Conservation (phyloP, 2,113 vertebrate species). For the Glareola pratincola region DNA sequence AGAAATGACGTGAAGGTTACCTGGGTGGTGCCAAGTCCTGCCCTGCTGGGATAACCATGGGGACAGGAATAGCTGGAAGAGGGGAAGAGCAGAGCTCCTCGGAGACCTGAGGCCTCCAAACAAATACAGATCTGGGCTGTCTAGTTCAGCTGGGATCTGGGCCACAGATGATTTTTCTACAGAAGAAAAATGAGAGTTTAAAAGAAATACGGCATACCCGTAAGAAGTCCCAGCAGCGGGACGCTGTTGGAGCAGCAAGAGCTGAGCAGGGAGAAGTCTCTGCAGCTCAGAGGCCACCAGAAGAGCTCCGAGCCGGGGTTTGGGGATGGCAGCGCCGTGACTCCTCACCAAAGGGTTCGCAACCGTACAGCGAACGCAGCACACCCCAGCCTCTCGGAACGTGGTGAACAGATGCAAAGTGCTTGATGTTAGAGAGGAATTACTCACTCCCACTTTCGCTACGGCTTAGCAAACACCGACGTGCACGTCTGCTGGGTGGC, state of each 20-base stretch:
- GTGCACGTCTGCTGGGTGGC: neutral
- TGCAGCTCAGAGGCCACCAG: neutral
- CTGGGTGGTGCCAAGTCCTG: conserved; percentile 46
- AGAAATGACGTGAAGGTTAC: conserved; percentile 58
- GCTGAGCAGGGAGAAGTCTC: neutral
- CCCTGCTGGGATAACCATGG: conserved; percentile 44
- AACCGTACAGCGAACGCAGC: neutral
- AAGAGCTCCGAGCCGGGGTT: neutral
- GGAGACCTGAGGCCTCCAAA: neutral
- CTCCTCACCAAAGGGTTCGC: rapidly evolving
- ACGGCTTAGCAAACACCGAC: rapidly evolving
- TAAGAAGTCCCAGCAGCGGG: neutral
- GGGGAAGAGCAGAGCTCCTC: neutral
- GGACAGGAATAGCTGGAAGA: conserved; percentile 18
- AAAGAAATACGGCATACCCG: neutral
- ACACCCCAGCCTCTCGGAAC: neutral
- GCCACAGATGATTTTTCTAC: neutral
- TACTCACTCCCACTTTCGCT: neutral
- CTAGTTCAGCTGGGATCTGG: neutral
- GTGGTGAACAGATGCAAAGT: neutral
- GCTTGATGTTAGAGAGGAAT: neutral
- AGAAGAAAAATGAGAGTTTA: neutral
- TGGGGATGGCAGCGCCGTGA: rapidly evolving
- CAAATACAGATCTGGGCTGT: neutral
- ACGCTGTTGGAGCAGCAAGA: neutral